Percentiles rank a stretch among this genome's conserved stretches.
phyloP scores from a whole-genome alignment of 2,888 invertebrate genomes.

The Empis stercorea region DNA sequence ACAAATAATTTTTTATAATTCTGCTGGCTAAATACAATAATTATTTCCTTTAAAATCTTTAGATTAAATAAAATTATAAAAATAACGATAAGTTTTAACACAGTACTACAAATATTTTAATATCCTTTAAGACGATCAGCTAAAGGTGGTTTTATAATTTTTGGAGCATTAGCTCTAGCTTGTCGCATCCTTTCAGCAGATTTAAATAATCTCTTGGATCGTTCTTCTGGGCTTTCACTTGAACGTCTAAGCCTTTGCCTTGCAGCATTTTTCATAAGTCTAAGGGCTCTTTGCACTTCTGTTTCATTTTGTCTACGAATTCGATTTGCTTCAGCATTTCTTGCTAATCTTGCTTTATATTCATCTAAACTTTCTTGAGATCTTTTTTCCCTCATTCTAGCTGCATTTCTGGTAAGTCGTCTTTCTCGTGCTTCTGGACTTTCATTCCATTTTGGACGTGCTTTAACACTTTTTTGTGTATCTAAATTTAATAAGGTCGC shows the following conservation, averaged over 20 bases:
- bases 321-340: slow-evolving; percentile 36
- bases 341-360: slow-evolving; percentile 31
- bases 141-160: slow-evolving; percentile 33
- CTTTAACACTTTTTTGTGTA: slow-evolving; percentile 18
- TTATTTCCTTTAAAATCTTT: too few species aligned
- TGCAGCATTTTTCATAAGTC: slow-evolving; percentile 37
- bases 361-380: slow-evolving; percentile 32
- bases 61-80: not conserved
- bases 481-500: slow-evolving; percentile 17
- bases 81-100: too few species aligned
- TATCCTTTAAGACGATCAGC: slow-evolving; percentile 35
- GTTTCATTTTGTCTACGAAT: slow-evolving; percentile 35
- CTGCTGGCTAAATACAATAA: too few species aligned
- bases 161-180: slow-evolving; percentile 32
- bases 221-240: slow-evolving; percentile 32
- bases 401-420: slow-evolving; percentile 33
- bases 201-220: slow-evolving; percentile 31
- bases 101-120: slow-evolving; percentile 16
- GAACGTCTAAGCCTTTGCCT: slow-evolving; percentile 33
- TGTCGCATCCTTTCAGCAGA: slow-evolving; percentile 35
- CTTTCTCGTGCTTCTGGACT: slow-evolving; percentile 32
- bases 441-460: slow-evolving; percentile 34
- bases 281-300: slow-evolving; percentile 35
- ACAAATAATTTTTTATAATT: too few species aligned
- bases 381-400: slow-evolving; percentile 35